Evolutionary conservation across 2,113 vertebrate species (phyloP).

Genomic region (Rousettus leschenaultii): DNA sequence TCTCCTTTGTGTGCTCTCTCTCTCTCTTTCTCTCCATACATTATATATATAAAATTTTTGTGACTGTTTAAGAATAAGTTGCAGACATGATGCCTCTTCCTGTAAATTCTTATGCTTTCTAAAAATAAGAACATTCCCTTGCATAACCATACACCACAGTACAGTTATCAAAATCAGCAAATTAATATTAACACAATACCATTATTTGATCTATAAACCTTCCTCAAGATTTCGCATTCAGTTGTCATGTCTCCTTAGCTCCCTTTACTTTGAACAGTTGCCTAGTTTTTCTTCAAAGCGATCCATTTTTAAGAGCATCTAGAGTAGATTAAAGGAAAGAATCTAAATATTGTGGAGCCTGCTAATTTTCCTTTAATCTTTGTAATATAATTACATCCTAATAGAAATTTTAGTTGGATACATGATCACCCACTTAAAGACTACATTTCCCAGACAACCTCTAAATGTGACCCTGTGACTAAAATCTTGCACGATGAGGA

Average conservation of each 20-base stretch:
- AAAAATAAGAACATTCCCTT: background rate
- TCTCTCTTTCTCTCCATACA: background rate
- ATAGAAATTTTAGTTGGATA: background rate
- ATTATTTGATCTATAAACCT: background rate
- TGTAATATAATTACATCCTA: background rate
- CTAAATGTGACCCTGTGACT: background rate
- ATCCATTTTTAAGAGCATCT: background rate
- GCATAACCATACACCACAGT: background rate
- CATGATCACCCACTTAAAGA: background rate
- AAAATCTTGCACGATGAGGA: background rate
- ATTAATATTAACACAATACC: background rate
- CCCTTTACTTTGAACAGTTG: background rate
- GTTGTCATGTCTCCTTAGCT: background rate
- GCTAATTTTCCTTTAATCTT: background rate
- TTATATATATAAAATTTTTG: background rate
- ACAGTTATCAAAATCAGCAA: background rate
- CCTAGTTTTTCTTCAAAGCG: slow-evolving; percentile 7
- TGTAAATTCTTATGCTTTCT: background rate
- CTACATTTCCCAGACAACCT: background rate
- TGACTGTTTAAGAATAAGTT: slow-evolving; percentile 2
- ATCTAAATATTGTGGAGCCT: background rate
- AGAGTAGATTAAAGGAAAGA: slow-evolving; percentile 13
- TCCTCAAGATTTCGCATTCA: background rate
- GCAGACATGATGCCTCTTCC: background rate
- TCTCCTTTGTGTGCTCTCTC: background rate